A percentile compares a stretch with the other conserved stretches of the same genome.
Evolutionary conservation across 2,113 vertebrate genomes (phyloP).

Genomic region (Vicugna pacos): DNA sequence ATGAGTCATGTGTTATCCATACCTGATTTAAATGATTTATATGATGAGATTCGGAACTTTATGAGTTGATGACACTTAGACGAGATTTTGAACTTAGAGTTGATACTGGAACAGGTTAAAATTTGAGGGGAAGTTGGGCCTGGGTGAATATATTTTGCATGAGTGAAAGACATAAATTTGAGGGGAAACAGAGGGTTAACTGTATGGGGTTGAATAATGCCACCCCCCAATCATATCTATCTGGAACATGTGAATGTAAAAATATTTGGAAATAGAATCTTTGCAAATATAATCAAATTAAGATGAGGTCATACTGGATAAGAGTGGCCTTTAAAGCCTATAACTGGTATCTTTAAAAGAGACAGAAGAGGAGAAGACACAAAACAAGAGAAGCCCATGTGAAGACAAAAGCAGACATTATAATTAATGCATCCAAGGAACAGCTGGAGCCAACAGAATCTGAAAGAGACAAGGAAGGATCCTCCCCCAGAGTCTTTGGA

Average conservation of each 20-base stretch:
- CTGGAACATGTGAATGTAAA: background rate
- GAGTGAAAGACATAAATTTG: background rate
- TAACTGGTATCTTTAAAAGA: background rate
- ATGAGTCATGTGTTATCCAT: background rate
- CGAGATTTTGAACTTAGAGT: constrained; percentile 13
- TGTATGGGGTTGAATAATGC: background rate
- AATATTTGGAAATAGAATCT: background rate
- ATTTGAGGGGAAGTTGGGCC: background rate
- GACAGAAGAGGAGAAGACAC: background rate
- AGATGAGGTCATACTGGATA: background rate
- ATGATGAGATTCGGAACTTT: background rate
- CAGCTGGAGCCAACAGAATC: background rate
- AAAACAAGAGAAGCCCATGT: background rate
- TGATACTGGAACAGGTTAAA: constrained; percentile 3
- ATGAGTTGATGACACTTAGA: background rate
- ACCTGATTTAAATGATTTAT: background rate
- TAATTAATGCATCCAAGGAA: background rate
- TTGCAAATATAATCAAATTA: background rate
- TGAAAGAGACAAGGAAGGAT: background rate
- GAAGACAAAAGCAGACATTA: background rate
- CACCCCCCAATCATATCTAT: background rate
- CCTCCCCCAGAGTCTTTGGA: background rate
- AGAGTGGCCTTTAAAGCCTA: background rate
- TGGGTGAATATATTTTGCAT: background rate
- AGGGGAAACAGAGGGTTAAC: background rate